Base-by-base conservation (phyloP, 2,888 invertebrate genomes). In the Caenorhabditis drosophilae region DNA sequence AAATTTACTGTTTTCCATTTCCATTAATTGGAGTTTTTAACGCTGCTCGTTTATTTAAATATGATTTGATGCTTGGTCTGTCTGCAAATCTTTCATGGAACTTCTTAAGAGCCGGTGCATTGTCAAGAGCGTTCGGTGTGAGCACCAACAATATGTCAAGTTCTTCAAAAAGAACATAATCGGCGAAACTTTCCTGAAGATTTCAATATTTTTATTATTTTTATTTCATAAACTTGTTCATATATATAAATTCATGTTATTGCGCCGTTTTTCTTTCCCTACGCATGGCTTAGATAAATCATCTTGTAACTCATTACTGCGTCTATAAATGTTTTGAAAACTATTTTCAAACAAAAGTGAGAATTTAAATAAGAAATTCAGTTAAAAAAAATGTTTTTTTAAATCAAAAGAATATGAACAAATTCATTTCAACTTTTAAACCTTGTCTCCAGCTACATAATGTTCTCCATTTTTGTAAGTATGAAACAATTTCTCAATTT, bases 131-230 rank as follows among this genome's bases (percentile, higher is more conserved):
- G 18, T 53, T 50, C 20, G 69, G 58, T 4, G 58, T 57, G 40
- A 79, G 68, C 25, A 73, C 56, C 34, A 73, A 62, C 40, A 67
- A 62, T 26, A 74, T 68, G 70, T 79, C 78, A 41, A 78, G 69
- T 50, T 74, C 73, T 50, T 80, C 80, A 69, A 72, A 79, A 20
- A 78, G 54, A 12, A 64, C 58, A 57, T 79, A 80, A 60, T 79
- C 79, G 3, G 76, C 78, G 58, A 61, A 79, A 42, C 67, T 64
- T 50, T 74, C 62, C 71, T 73, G 55, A 2, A 66, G 18, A 12
- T 23, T 44, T 22, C 20, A 22, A 22, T 18, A 12, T 20, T 12
- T 44, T 22, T 15, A 7, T n/a, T 7, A 25, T 44, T 23, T 7
- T 26, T 26, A n/a, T 45, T 22, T 27, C 7, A 4, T 44, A 9